Evolutionary conservation across 2,113 vertebrate genomes (phyloP), one percentile per base, ranked within the genome.

Genomic region (Sorex araneus): DNA sequence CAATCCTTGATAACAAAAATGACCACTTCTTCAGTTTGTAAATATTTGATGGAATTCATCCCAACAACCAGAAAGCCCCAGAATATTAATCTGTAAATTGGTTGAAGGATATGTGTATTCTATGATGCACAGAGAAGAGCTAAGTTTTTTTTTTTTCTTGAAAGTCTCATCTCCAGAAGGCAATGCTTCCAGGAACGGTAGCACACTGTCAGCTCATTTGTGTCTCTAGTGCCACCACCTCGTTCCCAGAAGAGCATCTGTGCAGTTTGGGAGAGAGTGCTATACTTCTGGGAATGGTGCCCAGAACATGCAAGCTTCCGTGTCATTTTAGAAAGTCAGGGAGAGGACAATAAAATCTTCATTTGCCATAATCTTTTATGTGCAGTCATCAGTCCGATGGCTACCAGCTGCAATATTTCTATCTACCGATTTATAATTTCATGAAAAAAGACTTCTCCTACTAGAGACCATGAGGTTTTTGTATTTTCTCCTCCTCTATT

Each of bases 201-300:
- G 2, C 89, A 73, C 90, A 63, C 71, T 87, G 92, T 95, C 94
- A 84, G 91, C 81, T 78, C 89, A 15, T 91, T 88, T 87, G 74
- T 87, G 91, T 47, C 91, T 84, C 71, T 79, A 79, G 45, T 63
- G 84, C 80, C 0, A 0, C 91, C 94, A 87, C 94, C 91, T 92
- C 82, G 7, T 96, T 96, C 95, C 94, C 96, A 95, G 97, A 95
- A 95, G 94, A 96, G 93, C 94, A 89, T 96, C 95, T 97, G 96
- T 94, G 94, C 64, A 64, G 89, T 89, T 93, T 57, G 74, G 93
- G 96, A 95, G 92, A 89, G 86, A 85, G 92, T 47, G 84, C 84
- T 86, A 34, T 69, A 64, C 94, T 96, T 96, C 96, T 97, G 96
- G 97, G 97, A 96, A 94, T 36, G 45, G 74, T 82, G 94, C 97